These are phyloP conservation scores for Rhipidura dahli DNA, from an alignment of 2,113 vertebrate genomes.

Conservation along the genomic window DNA sequence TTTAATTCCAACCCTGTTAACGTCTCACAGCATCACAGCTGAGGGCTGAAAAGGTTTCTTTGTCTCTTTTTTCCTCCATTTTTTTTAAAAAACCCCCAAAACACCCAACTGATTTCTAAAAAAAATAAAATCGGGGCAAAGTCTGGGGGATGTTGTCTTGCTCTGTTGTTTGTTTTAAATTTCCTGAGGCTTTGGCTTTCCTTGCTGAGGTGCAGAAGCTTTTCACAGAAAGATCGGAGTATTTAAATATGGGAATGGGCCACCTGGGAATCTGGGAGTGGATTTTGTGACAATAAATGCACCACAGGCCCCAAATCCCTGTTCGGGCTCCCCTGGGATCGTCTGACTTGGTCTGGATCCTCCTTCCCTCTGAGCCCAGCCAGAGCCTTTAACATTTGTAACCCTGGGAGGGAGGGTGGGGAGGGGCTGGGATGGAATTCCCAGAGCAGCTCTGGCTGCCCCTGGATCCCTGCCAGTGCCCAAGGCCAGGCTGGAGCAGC, in stretches of 20 bases:
- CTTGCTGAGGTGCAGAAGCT: background rate
- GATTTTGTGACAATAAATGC: background rate
- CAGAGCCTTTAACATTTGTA: background rate
- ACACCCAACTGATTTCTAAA: background rate
- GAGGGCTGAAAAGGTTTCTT: background rate
- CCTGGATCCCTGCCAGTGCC: background rate
- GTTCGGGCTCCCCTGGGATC: background rate
- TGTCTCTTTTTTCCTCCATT: background rate
- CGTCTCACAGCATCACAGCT: background rate
- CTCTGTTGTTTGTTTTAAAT: background rate
- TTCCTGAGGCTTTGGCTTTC: background rate
- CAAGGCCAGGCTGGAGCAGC: fast-evolving
- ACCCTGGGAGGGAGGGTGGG: background rate
- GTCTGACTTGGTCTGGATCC: background rate
- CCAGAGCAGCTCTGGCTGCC: background rate
- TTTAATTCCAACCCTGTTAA: background rate
- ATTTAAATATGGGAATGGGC: background rate
- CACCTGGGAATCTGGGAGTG: background rate
- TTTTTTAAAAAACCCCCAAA: too few relatives aligned
- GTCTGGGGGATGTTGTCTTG: background rate
- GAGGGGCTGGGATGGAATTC: background rate
- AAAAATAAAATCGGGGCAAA: background rate
- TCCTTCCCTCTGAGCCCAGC: background rate
- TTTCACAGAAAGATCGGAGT: background rate
- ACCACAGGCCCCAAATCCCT: background rate